Percentiles rank a stretch among this genome's conserved stretches.
phyloP scores from a whole-genome alignment of 2,797 vertebrate species.

The Poeciliopsis infans region DNA sequence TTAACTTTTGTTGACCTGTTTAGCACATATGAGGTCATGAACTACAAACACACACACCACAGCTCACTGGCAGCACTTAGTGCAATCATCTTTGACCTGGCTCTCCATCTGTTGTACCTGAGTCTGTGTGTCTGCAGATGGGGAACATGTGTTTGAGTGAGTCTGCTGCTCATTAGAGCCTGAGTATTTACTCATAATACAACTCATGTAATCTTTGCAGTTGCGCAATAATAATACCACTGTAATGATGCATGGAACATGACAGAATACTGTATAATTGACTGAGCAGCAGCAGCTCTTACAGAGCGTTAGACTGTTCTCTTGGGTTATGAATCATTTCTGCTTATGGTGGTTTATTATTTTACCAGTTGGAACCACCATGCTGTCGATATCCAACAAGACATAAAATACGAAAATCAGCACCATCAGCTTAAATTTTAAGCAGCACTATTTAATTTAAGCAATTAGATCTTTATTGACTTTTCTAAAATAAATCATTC shows the following conservation, averaged over 20 bases:
- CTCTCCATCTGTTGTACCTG: conserved; percentile 3
- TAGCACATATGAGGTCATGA: conserved; percentile 19
- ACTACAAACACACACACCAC: neutral
- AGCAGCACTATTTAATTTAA: neutral
- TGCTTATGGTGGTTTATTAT: neutral
- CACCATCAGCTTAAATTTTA: neutral
- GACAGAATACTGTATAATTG: neutral
- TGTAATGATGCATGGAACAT: neutral
- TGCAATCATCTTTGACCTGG: neutral
- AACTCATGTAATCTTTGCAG: neutral
- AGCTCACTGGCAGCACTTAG: neutral
- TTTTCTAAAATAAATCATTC: too few species aligned
- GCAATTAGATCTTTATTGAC: neutral
- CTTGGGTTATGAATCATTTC: neutral
- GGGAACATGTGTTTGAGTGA: neutral
- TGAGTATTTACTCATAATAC: neutral
- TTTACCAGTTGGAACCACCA: neutral
- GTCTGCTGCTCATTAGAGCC: neutral
- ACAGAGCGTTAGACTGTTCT: neutral
- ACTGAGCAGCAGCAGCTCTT: neutral
- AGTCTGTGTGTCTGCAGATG: neutral
- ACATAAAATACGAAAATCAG: neutral
- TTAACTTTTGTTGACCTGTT: neutral
- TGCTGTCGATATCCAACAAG: neutral
- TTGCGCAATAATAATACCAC: neutral